These are phyloP conservation scores for Caradrina kadenii DNA, from an alignment of 2,888 invertebrate genomes.

Conservation along the genomic window DNA sequence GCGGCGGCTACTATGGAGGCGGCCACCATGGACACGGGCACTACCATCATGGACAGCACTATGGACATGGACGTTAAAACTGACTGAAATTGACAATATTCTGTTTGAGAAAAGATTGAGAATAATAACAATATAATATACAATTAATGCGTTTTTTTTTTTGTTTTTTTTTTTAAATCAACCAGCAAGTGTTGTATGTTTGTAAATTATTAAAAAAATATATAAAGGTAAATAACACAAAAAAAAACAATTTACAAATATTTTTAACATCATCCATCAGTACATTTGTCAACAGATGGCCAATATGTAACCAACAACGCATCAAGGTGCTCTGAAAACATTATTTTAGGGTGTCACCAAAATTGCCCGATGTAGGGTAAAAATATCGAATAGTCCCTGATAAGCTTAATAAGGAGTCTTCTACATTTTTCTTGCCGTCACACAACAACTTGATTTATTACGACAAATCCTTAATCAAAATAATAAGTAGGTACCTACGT, in stretches of 20 bases:
- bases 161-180: too few relatives aligned
- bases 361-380: too few relatives aligned
- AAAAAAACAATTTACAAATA: neutral
- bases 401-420: neutral
- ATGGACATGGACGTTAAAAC: slow-evolving; percentile 27
- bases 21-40: neutral
- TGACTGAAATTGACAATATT: neutral
- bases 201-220: too few relatives aligned
- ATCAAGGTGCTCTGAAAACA: too few relatives aligned
- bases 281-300: neutral
- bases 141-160: too few relatives aligned
- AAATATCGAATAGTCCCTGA: too few relatives aligned
- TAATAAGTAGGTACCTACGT: neutral
- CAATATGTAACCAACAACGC: neutral
- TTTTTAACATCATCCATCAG: neutral
- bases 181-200: too few relatives aligned
- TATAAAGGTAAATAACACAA: neutral
- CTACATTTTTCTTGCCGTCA: neutral
- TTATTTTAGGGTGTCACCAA: neutral
- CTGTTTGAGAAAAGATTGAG: neutral
- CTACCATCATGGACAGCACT: neutral
- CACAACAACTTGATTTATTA: neutral
- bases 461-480: neutral
- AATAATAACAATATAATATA: too few relatives aligned
- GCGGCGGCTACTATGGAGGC: neutral